Percentiles rank a stretch among this genome's conserved stretches.
Evolutionary conservation across 2,797 vertebrate genomes (phyloP).

Genomic region (Lithobates pipiens): DNA sequence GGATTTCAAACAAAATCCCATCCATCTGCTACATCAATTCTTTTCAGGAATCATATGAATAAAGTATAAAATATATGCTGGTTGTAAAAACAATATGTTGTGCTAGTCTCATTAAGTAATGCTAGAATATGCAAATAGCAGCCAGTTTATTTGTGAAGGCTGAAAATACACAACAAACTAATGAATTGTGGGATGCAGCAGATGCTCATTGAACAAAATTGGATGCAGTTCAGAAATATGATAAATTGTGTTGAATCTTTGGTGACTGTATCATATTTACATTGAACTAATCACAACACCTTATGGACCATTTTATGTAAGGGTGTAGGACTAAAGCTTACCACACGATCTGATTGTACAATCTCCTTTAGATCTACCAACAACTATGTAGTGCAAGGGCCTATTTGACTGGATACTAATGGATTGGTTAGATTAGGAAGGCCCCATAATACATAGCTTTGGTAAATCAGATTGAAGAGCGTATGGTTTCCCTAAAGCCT

Average conservation of each 20-base stretch:
- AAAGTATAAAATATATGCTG: background rate
- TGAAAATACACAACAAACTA: background rate
- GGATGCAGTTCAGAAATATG: conserved; percentile 6
- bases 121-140: conserved; percentile 10
- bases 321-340: background rate
- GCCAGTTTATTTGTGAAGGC: background rate
- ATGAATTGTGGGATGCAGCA: background rate
- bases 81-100: conserved; percentile 1
- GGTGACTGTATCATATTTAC: background rate
- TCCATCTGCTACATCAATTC: background rate
- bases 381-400: no score
- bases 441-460: no score
- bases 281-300: background rate
- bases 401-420: no score
- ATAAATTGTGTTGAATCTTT: background rate
- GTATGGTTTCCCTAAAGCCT: no score
- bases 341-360: no score
- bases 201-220: conserved; percentile 3
- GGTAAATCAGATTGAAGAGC: no score
- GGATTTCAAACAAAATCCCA: background rate
- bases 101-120: background rate
- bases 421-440: no score
- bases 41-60: background rate
- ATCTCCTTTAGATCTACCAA: no score
- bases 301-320: background rate